A percentile compares a stretch with the other conserved stretches of the same genome.
phyloP scores from a whole-genome alignment of 2,888 invertebrate genomes.

The Aromia moschata region DNA sequence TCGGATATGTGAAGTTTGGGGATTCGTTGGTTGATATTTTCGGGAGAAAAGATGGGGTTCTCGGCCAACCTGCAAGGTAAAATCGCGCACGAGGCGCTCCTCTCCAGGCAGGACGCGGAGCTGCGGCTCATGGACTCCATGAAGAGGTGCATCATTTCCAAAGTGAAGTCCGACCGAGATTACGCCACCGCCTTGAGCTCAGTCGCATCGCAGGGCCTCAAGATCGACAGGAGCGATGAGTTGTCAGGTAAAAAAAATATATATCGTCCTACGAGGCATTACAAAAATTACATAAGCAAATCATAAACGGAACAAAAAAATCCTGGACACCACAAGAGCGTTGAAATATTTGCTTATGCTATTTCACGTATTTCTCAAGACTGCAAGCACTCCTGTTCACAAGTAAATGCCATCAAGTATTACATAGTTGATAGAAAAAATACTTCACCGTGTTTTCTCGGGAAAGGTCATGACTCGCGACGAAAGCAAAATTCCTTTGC shows the following conservation, averaged over 20 bases:
- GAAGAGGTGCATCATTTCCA: slow-evolving; percentile 84
- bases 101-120: slow-evolving; percentile 92
- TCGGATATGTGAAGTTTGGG: slow-evolving; percentile 14
- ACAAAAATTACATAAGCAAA: too few relatives aligned
- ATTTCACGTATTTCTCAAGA: too few relatives aligned
- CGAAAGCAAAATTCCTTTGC: too few relatives aligned
- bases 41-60: slow-evolving; percentile 75
- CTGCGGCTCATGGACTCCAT: slow-evolving; percentile 91
- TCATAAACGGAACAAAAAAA: too few relatives aligned
- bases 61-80: slow-evolving; percentile 87
- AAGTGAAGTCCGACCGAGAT: slow-evolving; percentile 92
- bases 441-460: too few relatives aligned
- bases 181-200: slow-evolving; percentile 85
- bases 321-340: too few relatives aligned
- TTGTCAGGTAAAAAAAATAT: slow-evolving; percentile 63
- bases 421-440: too few relatives aligned
- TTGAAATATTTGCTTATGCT: too few relatives aligned
- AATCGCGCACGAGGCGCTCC: slow-evolving; percentile 89
- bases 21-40: neutral
- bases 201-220: slow-evolving; percentile 84
- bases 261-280: too few relatives aligned
- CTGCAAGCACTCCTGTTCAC: too few relatives aligned
- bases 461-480: too few relatives aligned
- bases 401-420: too few relatives aligned
- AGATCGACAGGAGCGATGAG: slow-evolving; percentile 81